These are phyloP conservation scores for Pristionchus arcanus DNA, from an alignment of 2,888 invertebrate genomes.

Conservation along the genomic window DNA sequence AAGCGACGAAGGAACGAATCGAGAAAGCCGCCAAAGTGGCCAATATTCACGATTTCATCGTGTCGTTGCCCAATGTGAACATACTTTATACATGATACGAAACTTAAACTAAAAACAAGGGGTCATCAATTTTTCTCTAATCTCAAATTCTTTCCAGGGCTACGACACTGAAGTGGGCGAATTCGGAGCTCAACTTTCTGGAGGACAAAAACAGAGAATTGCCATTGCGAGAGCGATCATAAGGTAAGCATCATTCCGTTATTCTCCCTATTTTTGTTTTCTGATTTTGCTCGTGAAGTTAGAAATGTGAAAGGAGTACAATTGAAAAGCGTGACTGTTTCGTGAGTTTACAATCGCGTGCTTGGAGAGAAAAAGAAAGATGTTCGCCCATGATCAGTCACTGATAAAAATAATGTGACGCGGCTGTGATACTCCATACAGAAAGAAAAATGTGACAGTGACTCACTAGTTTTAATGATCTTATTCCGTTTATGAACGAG, in stretches of 20 bases:
- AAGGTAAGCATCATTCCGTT: slow-evolving; percentile 67
- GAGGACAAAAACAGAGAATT: slow-evolving; percentile 92
- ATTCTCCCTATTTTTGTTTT: no score
- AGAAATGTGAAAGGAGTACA: background rate
- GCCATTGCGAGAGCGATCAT: slow-evolving; percentile 90
- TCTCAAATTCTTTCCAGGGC: slow-evolving; percentile 81
- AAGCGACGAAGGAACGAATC: slow-evolving; percentile 79
- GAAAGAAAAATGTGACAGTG: background rate
- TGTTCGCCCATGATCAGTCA: background rate
- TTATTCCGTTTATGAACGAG: background rate
- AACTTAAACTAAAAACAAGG: no score
- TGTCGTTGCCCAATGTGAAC: slow-evolving; percentile 79
- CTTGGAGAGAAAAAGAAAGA: background rate
- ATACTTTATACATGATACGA: background rate
- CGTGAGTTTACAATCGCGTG: background rate
- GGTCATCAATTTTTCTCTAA: background rate
- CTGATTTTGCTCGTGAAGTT: no score
- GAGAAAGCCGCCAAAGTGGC: slow-evolving; percentile 80
- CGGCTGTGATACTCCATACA: background rate
- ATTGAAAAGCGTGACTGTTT: background rate
- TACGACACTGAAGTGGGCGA: slow-evolving; percentile 88
- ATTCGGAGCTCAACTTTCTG: slow-evolving; percentile 88
- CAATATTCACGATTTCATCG: slow-evolving; percentile 81
- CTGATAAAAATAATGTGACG: background rate
- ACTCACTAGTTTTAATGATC: background rate